These are phyloP conservation scores for Lasius fuliginosus DNA, from an alignment of 2,888 invertebrate species.

Conservation along the genomic window DNA sequence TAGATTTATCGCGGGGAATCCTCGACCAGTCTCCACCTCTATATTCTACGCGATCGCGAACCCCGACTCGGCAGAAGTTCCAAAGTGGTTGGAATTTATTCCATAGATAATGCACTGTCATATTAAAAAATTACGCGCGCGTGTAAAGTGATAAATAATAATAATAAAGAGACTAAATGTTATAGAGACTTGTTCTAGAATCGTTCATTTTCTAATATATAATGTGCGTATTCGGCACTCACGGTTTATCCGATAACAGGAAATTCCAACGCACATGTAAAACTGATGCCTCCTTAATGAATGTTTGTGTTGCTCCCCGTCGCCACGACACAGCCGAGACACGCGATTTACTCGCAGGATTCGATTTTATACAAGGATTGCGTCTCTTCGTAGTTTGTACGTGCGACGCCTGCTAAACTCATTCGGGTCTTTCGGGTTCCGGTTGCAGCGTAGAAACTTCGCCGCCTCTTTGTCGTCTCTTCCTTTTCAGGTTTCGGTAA, in stretches of 20 bases:
- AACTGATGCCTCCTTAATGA: conserved; percentile 56
- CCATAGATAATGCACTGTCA: neutral
- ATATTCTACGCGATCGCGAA: conserved; percentile 24
- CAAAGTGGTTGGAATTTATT: conserved; percentile 22
- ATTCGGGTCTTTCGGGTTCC: conserved; percentile 24
- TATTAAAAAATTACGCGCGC: neutral
- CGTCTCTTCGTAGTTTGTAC: conserved; percentile 49
- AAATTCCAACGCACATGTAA: neutral
- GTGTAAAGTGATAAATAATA: neutral
- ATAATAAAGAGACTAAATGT: neutral
- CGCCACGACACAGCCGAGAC: conserved; percentile 21
- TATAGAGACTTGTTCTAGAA: neutral
- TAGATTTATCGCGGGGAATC: conserved; percentile 69
- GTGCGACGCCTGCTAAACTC: conserved; percentile 64
- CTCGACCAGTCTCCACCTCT: conserved; percentile 23
- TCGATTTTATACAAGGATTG: conserved; percentile 67
- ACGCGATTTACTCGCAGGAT: conserved; percentile 64
- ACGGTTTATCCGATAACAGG: neutral
- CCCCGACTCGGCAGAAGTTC: conserved; percentile 9
- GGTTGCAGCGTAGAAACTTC: conserved; percentile 62
- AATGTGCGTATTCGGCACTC: too few species aligned
- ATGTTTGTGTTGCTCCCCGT: conserved; percentile 59
- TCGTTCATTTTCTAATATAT: neutral
- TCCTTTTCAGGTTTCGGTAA: conserved; percentile 78
- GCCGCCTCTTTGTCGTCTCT: conserved; percentile 69